phyloP scores from a whole-genome alignment of 2,888 invertebrate species.

The Anthrax anthrax region DNA sequence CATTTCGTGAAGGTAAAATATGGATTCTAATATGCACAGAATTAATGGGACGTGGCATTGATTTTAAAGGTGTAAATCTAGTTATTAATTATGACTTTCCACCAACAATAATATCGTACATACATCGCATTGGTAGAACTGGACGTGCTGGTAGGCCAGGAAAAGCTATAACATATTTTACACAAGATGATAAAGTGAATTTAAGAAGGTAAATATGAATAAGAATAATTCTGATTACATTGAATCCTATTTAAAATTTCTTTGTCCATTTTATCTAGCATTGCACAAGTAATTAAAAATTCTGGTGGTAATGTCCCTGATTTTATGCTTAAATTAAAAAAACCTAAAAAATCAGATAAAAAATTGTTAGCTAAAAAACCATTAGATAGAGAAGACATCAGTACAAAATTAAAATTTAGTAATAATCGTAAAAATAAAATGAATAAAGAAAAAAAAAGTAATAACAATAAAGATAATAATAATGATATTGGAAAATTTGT shows the following conservation, averaged over 20 bases:
- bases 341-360: slow-evolving; percentile 45
- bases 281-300: slow-evolving; percentile 77
- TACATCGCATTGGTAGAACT: slow-evolving; percentile 79
- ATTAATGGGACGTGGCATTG: slow-evolving; percentile 90
- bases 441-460: slow-evolving; percentile 5
- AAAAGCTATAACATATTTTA: slow-evolving; percentile 86
- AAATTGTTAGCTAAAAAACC: slow-evolving; percentile 44
- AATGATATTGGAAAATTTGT: not conserved
- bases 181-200: slow-evolving; percentile 72
- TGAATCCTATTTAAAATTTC: not conserved
- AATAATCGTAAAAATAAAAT: slow-evolving; percentile 30
- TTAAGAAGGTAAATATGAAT: slow-evolving; percentile 62
- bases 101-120: slow-evolving; percentile 72
- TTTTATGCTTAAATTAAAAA: slow-evolving; percentile 70
- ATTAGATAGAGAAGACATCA: slow-evolving; percentile 51
- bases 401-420: slow-evolving; percentile 37
- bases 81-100: slow-evolving; percentile 98
- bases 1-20: slow-evolving; percentile 82
- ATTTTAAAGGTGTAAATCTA: slow-evolving; percentile 90
- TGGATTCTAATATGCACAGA: slow-evolving; percentile 97
- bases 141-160: slow-evolving; percentile 86
- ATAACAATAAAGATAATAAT: not conserved
- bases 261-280: slow-evolving; percentile 39
- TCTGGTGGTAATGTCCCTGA: slow-evolving; percentile 88
- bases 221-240: not conserved